A percentile compares a stretch with the other conserved stretches of the same genome.
Conservation (phyloP, 2,797 vertebrate species). For the Adrianichthys oophorus region DNA sequence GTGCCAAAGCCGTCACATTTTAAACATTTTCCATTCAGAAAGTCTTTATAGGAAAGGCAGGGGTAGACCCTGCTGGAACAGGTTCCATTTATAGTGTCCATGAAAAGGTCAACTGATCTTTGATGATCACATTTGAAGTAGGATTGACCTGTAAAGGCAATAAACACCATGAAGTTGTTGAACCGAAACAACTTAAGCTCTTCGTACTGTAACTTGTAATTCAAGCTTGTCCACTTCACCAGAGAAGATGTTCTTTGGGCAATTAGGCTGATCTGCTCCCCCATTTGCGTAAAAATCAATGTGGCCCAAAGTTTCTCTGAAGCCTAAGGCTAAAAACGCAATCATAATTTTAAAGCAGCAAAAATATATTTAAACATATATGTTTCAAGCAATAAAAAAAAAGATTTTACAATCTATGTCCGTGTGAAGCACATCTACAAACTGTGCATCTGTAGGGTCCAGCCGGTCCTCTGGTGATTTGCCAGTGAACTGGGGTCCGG, state of each 20-base stretch:
- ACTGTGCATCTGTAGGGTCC: slow-evolving; percentile 85
- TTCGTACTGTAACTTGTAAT: background rate
- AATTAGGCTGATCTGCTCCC: slow-evolving; percentile 90
- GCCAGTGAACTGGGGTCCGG: slow-evolving; percentile 84
- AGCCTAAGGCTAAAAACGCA: slow-evolving; percentile 82
- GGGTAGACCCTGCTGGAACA: slow-evolving; percentile 81
- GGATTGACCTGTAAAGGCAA: slow-evolving; percentile 37
- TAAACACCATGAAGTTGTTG: background rate
- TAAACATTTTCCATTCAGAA: slow-evolving; percentile 83
- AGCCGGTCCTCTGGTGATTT: slow-evolving; percentile 70
- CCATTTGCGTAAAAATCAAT: slow-evolving; percentile 96
- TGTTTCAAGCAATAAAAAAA: too few relatives aligned
- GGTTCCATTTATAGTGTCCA: slow-evolving; percentile 70
- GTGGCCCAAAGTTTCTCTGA: slow-evolving; percentile 85
- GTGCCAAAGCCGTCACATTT: slow-evolving; percentile 75
- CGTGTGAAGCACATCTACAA: slow-evolving; percentile 92
- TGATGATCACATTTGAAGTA: slow-evolving; percentile 95
- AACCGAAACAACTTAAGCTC: background rate
- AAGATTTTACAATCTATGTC: slow-evolving; percentile 81
- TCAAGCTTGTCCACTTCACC: slow-evolving; percentile 69
- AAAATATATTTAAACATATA: too few relatives aligned
- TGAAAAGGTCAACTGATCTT: slow-evolving; percentile 88
- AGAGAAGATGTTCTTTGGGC: slow-evolving; percentile 83
- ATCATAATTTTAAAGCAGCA: background rate
- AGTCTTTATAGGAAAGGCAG: slow-evolving; percentile 83